Evolutionary conservation across 2,113 vertebrate species (phyloP).

Genomic region (Poeciliopsis turrubarensis): DNA sequence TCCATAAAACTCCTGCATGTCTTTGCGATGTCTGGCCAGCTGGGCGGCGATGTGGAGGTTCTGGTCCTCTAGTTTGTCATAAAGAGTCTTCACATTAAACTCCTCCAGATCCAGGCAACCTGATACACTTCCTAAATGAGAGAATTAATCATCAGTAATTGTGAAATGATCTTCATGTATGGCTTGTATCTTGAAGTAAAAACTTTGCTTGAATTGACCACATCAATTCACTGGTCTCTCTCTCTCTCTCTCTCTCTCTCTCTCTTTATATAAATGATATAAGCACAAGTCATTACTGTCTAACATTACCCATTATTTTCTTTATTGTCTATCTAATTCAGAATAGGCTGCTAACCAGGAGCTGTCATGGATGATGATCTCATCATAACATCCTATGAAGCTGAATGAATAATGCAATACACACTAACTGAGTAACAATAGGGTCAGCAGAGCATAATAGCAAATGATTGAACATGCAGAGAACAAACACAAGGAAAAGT

Average conservation of each 20-base stretch:
- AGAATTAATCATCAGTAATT: slow-evolving; percentile 12
- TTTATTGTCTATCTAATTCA: slow-evolving; percentile 49
- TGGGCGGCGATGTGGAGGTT: slow-evolving; percentile 90
- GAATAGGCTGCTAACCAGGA: slow-evolving; percentile 41
- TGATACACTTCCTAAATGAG: slow-evolving; percentile 59
- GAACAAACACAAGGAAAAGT: slow-evolving; percentile 1
- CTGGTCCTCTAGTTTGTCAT: slow-evolving; percentile 94
- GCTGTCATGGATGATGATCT: slow-evolving; percentile 45
- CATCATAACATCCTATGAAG: slow-evolving; percentile 45
- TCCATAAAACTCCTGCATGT: slow-evolving; percentile 84
- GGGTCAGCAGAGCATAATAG: neutral
- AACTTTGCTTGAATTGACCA: slow-evolving; percentile 5
- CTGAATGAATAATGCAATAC: slow-evolving; percentile 56
- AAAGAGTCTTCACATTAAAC: slow-evolving; percentile 90
- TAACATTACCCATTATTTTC: slow-evolving; percentile 55
- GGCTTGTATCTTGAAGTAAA: slow-evolving; percentile 5
- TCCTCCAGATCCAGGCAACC: slow-evolving; percentile 81
- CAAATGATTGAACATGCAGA: slow-evolving; percentile 1
- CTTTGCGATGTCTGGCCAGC: slow-evolving; percentile 86
- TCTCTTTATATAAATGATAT: slow-evolving; percentile 22
- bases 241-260: neutral
- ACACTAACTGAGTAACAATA: slow-evolving; percentile 28
- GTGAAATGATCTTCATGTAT: slow-evolving; percentile 17
- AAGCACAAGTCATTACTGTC: slow-evolving; percentile 43
- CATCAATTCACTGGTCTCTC: slow-evolving; percentile 17